Conservation (phyloP, 2,797 vertebrate genomes). For the Mus spretus region DNA sequence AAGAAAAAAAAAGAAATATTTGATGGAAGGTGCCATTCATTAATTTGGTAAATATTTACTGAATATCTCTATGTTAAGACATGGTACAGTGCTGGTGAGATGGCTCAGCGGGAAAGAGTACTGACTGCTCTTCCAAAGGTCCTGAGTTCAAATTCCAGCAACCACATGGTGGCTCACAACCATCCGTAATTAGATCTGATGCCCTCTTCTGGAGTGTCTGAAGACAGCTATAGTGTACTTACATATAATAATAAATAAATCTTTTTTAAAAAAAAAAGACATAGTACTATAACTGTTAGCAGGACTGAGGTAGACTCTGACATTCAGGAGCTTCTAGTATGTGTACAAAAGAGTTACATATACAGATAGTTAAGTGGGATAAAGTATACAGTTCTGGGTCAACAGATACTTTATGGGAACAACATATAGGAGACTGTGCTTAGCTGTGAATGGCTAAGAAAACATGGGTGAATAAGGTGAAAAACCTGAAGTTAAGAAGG, state of each 20-base stretch:
- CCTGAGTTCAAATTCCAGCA: too few species aligned
- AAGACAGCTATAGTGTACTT: too few species aligned
- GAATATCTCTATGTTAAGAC: background rate
- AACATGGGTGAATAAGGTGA: background rate
- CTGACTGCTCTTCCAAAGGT: too few species aligned
- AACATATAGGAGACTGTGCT: background rate
- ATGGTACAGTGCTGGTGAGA: too few species aligned
- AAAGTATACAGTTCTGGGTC: background rate
- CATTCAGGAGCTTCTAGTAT: background rate
- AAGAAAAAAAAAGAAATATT: background rate
- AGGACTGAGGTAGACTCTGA: background rate
- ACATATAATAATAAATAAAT: too few species aligned
- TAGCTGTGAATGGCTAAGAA: background rate
- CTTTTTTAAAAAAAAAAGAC: too few species aligned
- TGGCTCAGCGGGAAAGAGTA: too few species aligned
- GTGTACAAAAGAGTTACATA: background rate
- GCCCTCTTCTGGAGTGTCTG: too few species aligned
- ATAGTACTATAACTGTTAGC: background rate
- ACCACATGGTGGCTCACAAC: too few species aligned
- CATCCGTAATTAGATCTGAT: too few species aligned
- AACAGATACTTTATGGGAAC: background rate
- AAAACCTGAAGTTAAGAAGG: background rate
- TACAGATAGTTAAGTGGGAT: background rate
- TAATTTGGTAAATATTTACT: constrained; percentile 28
- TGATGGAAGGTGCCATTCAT: background rate